phyloP scores from a whole-genome alignment of 2,797 vertebrate genomes.

The Simalia tracyae region DNA sequence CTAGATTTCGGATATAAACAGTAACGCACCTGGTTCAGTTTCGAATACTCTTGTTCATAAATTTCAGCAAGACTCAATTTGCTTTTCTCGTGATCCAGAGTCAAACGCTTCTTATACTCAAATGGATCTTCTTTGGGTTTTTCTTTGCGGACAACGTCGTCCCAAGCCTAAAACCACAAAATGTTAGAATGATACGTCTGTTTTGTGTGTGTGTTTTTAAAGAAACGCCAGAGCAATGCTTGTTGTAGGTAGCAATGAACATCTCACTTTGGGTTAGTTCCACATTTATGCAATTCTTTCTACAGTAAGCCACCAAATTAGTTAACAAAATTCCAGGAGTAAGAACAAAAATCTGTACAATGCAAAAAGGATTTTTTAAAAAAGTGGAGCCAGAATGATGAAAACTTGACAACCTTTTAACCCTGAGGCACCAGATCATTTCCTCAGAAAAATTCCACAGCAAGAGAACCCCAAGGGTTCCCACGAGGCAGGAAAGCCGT shows the following conservation, averaged over 20 bases:
- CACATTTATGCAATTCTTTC: background rate
- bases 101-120: conserved; percentile 94
- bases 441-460: background rate
- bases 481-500: background rate
- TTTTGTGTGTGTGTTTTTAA: background rate
- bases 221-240: background rate
- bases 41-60: conserved; percentile 94
- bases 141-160: conserved; percentile 94
- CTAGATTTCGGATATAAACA: background rate
- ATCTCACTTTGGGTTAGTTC: background rate
- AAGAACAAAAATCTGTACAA: background rate
- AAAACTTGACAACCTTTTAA: background rate
- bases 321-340: background rate
- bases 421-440: background rate
- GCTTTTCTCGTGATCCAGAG: conserved; percentile 95
- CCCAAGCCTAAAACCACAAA: conserved; percentile 82
- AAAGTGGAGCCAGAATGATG: background rate
- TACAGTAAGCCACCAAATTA: background rate
- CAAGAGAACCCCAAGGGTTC: background rate
- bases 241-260: background rate
- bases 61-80: conserved; percentile 94
- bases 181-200: background rate
- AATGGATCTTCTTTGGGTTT: conserved; percentile 92
- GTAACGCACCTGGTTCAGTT: conserved; percentile 85
- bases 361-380: background rate